Evolutionary conservation across 2,888 invertebrate species (phyloP), one percentile per base, ranked within the genome.

Genomic region (Pyrochroa serraticornis): DNA sequence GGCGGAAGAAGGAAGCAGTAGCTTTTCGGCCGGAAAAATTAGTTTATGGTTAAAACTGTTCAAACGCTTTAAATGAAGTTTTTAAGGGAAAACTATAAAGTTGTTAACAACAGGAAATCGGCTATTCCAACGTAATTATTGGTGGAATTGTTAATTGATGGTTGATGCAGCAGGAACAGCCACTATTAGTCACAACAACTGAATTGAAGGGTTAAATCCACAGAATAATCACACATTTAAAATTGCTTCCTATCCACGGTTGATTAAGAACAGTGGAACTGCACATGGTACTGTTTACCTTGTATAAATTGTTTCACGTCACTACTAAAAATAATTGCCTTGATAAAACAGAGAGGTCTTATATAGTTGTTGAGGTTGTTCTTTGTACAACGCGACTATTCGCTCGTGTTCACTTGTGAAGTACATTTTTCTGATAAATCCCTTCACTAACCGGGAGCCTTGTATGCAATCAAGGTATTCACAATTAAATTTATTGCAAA

Each of bases 241-340:
- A 10, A 9, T 35, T 35, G 36, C 10, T 35, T 35, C 9, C 10
- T 9, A 35, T 35, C 6, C 10, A 10, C n/a, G 6, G n/a, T 35
- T 9, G n/a, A 35, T 9, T 35, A 9, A 35, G 10, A 35, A 9
- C 6, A 35, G 6, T 35, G 10, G 10, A 49, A 50, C 38, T 38
- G 50, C 47, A 58, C 53, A 53, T 43, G 47, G 39, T 35, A 38
- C 53, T 58, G 38, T 53, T 60, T 57, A 60, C 56, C 56, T 60
- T 57, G 60, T 57, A 52, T 52, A 48, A 56, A 53, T 62, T 57
- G 62, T 66, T 59, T 62, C 66, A 64, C 66, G 61, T 64, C 65
- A 69, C 66, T 59, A 63, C 64, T 65, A 63, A 63, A 69, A 69
- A 65, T 71, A 71, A 70, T 69, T 70, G 62, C 70, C 70, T 71